A percentile compares a stretch with the other conserved stretches of the same genome.
Evolutionary conservation across 2,113 vertebrate genomes (phyloP).

Genomic region (Pedetes capensis): DNA sequence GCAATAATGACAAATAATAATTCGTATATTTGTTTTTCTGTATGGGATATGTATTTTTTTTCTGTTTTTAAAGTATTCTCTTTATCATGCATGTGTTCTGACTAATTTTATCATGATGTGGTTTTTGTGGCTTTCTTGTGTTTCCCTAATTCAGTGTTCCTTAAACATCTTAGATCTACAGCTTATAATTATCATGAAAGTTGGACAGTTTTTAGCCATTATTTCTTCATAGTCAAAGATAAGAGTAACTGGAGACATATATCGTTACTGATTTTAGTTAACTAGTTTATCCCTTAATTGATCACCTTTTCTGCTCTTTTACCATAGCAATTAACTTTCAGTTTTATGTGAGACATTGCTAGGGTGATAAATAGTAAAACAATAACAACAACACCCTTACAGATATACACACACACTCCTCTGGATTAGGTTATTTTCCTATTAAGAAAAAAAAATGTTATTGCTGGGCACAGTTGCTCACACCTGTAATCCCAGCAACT

Average conservation of each 20-base stretch:
- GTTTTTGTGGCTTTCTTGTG: not conserved
- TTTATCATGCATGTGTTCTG: not conserved
- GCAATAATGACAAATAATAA: no score
- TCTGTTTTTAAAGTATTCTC: not conserved
- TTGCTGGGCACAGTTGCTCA: no score
- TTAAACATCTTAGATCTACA: not conserved
- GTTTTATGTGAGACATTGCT: not conserved
- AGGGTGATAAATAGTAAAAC: not conserved
- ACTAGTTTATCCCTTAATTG: not conserved
- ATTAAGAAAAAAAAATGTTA: no score
- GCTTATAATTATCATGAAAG: not conserved
- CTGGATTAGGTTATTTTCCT: not conserved
- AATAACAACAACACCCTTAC: no score
- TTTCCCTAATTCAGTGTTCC: not conserved
- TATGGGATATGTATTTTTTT: not conserved
- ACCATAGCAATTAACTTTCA: not conserved
- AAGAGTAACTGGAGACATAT: not conserved
- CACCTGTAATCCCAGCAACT: no score
- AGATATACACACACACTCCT: no score
- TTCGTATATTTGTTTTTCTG: not conserved
- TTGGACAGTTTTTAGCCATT: not conserved
- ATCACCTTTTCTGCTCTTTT: not conserved
- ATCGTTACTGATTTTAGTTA: not conserved
- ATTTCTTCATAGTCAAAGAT: not conserved
- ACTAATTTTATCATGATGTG: not conserved